Conservation (phyloP, 2,797 vertebrate species). For the Malurus splendens region DNA sequence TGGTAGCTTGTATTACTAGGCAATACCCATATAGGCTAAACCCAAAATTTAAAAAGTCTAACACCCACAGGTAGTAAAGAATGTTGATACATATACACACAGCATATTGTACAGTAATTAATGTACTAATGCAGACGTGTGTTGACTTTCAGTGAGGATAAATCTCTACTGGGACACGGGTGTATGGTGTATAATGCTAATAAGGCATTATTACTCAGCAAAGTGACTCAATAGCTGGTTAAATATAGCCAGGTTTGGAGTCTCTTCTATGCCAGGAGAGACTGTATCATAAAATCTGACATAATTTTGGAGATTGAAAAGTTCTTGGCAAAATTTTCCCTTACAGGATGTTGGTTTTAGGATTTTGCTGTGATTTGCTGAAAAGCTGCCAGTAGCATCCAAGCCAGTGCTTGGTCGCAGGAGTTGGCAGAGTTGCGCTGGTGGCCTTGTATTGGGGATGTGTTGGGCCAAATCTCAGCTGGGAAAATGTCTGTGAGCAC, state of each 20-base stretch:
- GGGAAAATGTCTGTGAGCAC: background rate
- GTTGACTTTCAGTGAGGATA: conserved; percentile 29
- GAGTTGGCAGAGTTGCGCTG: background rate
- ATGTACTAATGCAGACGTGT: background rate
- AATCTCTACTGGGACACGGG: background rate
- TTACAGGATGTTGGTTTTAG: background rate
- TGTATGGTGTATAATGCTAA: background rate
- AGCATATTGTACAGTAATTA: conserved; percentile 14
- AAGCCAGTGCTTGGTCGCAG: background rate
- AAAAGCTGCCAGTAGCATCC: background rate
- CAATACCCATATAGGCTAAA: background rate
- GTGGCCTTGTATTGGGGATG: background rate
- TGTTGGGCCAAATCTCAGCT: background rate
- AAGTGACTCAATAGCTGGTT: conserved; percentile 37
- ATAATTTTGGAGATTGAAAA: background rate
- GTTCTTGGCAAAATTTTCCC: background rate
- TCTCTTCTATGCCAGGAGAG: conserved; percentile 9
- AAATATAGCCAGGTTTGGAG: conserved; percentile 48
- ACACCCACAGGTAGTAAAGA: background rate
- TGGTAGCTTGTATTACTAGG: background rate
- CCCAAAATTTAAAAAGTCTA: background rate
- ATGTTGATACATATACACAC: background rate
- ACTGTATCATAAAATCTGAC: background rate
- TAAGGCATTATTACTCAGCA: conserved; percentile 47
- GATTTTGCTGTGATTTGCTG: conserved; percentile 26